Conservation (phyloP, 2,113 vertebrate species). For the Reinhardtius hippoglossoides region DNA sequence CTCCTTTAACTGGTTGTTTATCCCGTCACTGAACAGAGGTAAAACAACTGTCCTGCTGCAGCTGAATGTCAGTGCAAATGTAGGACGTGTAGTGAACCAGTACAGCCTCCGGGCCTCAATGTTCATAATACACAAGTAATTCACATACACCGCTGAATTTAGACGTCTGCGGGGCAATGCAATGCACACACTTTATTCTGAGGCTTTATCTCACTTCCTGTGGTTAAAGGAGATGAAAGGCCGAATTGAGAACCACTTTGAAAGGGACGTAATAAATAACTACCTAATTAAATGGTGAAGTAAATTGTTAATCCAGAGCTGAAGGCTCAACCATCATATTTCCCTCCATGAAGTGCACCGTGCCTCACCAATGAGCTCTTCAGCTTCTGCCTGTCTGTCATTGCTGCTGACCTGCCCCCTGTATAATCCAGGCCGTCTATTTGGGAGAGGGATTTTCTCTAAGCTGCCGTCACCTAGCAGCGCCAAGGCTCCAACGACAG, state of each 20-base stretch:
- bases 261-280: slow-evolving; percentile 8
- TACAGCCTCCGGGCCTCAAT: slow-evolving; percentile 34
- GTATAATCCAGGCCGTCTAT: slow-evolving; percentile 70
- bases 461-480: slow-evolving; percentile 71
- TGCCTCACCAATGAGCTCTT: slow-evolving; percentile 19
- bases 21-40: too few species aligned
- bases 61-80: neutral
- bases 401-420: slow-evolving; percentile 44
- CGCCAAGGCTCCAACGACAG: slow-evolving; percentile 38
- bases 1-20: too few species aligned
- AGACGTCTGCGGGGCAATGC: slow-evolving; percentile 71
- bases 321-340: slow-evolving; percentile 37
- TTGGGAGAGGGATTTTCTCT: slow-evolving; percentile 73
- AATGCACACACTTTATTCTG: slow-evolving; percentile 23
- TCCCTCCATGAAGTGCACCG: slow-evolving; percentile 6
- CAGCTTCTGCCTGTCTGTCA: slow-evolving; percentile 17
- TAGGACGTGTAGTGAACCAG: slow-evolving; percentile 32
- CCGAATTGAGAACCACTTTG: slow-evolving; percentile 23
- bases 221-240: slow-evolving; percentile 42
- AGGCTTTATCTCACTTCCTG: slow-evolving; percentile 52
- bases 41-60: slow-evolving; percentile 31
- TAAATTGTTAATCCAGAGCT: slow-evolving; percentile 1
- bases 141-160: slow-evolving; percentile 72
- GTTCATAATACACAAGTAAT: slow-evolving; percentile 76
- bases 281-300: slow-evolving; percentile 27